Base-by-base conservation (phyloP, 2,113 vertebrate species). In the Istiophorus platypterus region DNA sequence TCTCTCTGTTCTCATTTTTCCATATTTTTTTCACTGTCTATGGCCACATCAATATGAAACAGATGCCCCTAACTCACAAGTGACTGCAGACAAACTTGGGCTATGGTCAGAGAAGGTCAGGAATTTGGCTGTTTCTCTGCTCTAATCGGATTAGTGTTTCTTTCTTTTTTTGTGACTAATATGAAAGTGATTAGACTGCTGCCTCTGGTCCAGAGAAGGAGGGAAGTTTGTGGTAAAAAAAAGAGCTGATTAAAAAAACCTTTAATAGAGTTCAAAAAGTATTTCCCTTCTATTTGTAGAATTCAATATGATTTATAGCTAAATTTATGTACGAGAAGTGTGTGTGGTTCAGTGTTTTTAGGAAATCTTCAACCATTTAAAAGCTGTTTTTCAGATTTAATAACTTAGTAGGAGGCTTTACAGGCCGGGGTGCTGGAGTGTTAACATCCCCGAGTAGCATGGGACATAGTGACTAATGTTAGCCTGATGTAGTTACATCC, bases 41-140 rank as follows among this genome's bases (percentile, higher is more conserved):
- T 72, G 73, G 85, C 56, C 82, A 80, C 76, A 73, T 82, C 73
- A 87, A 91, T 84, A 88, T 81, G 72, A 91, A 94, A 85, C 85
- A 90, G 85, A 92, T 88, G 88, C 73, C 78, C 61, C 56, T 5
- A 37, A 67, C 57, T 82, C 82, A 76, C 77, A 49, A 73, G 82
- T 73, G 72, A 80, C 69, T 69, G 72, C 77, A 78, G 88, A 88
- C 70, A 86, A 90, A 82, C 77, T 58, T 69, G 87, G 81, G 29
- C 74, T 62, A 27, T 85, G 86, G 80, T 85, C 86, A 76, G 54
- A 76, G 49, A 76, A 81, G 74, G 88, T 88, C 82, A 84, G 82
- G 89, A 88, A 91, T 92, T 87, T 87, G 86, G 76, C 85, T 82
- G 57, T 91, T 92, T 89, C 66, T 83, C 58, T 31, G 47, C 66